Percentiles rank a stretch among this genome's conserved stretches.
These are phyloP conservation scores for Oscheius sp. DNA, from an alignment of 2,888 invertebrate species.

Conservation along the genomic window DNA sequence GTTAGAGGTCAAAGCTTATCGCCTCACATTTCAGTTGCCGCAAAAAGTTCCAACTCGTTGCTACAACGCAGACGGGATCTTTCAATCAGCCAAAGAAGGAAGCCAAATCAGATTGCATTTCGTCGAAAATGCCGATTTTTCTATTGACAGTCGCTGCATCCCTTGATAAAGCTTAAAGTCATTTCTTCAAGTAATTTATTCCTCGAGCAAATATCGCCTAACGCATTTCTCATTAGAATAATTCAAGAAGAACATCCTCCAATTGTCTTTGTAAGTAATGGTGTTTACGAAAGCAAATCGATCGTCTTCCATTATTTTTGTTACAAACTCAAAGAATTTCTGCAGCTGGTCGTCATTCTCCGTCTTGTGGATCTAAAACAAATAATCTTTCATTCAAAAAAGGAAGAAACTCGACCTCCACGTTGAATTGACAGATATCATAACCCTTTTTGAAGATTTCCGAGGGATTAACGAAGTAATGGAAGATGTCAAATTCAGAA, in stretches of 20 bases:
- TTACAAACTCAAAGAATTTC: neutral
- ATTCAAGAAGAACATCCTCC: slow-evolving; percentile 7
- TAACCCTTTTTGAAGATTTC: neutral
- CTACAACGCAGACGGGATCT: neutral
- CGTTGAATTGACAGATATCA: slow-evolving; percentile 1
- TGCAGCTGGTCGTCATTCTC: neutral
- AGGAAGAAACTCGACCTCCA: no score
- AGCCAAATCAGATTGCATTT: neutral
- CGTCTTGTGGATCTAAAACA: no score
- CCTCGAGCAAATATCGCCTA: neutral
- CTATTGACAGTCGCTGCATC: neutral
- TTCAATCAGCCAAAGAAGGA: neutral
- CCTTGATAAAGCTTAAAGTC: no score
- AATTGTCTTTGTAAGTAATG: neutral
- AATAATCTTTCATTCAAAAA: no score
- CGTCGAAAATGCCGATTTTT: neutral
- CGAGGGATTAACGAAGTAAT: neutral
- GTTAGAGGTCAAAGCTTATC: slow-evolving; percentile 26
- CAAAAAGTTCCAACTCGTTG: neutral
- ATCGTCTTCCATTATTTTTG: neutral
- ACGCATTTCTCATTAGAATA: neutral
- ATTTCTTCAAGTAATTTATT: no score
- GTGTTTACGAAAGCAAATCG: slow-evolving; percentile 1
- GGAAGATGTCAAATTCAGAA: slow-evolving; percentile 3
- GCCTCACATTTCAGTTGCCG: neutral